phyloP scores from a whole-genome alignment of 92 coral and sea anemone species.

The Parazoanthus swiftii region DNA sequence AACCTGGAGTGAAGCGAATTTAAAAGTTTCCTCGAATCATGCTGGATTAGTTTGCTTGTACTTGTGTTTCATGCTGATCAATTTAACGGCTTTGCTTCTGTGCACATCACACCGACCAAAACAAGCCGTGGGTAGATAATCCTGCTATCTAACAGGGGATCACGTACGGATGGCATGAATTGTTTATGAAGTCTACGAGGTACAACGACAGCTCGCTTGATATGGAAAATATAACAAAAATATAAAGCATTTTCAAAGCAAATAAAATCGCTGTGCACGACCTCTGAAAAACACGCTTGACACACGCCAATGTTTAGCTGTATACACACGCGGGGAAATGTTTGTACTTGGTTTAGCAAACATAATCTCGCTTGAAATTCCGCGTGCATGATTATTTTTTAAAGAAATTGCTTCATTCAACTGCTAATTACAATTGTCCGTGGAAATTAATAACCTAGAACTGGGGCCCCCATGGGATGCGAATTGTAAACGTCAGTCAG shows the following conservation, averaged over 20 bases:
- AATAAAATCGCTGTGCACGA: background rate
- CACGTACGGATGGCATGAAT: background rate
- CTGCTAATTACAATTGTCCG: constrained; percentile 56
- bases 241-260: background rate
- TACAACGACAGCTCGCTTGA: background rate
- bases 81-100: constrained; percentile 7
- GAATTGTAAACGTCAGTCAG: constrained; percentile 49
- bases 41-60: background rate
- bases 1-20: background rate
- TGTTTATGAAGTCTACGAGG: background rate
- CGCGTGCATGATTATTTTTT: constrained; percentile 52
- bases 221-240: background rate
- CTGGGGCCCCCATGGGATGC: constrained; percentile 55
- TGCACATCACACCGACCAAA: constrained; percentile 17
- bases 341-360: constrained; percentile 21
- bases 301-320: constrained; percentile 36
- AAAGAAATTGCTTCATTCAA: constrained; percentile 51
- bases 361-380: constrained; percentile 42
- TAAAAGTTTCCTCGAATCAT: background rate
- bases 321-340: constrained; percentile 31
- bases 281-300: constrained; percentile 6
- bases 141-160: background rate
- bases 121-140: background rate
- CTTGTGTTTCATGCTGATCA: background rate
- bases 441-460: constrained; percentile 44